A percentile compares a stretch with the other conserved stretches of the same genome.
These are phyloP conservation scores for Osmerus mordax DNA, from an alignment of 2,113 vertebrate genomes.

Conservation along the genomic window DNA sequence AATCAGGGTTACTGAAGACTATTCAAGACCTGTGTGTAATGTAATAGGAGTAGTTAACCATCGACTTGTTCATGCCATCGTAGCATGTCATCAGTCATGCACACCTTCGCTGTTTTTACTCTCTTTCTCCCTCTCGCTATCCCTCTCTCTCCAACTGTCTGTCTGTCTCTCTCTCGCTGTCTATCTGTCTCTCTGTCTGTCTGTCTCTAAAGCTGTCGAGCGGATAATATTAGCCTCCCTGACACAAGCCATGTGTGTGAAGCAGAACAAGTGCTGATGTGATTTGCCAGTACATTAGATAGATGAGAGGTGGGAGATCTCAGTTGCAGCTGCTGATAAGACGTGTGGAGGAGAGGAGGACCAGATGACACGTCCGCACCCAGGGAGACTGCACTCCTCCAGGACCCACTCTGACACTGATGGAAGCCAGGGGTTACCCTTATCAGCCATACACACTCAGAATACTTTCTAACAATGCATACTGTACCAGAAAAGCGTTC, in stretches of 20 bases:
- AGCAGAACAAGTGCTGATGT: slow-evolving; percentile 22
- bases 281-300: slow-evolving; percentile 31
- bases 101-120: background rate
- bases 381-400: slow-evolving; percentile 37
- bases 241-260: slow-evolving; percentile 11
- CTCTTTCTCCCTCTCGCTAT: background rate
- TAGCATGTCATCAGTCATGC: background rate
- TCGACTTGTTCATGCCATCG: background rate
- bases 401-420: slow-evolving; percentile 39
- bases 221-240: slow-evolving; percentile 21
- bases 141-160: background rate
- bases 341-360: slow-evolving; percentile 50
- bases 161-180: background rate
- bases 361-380: slow-evolving; percentile 45
- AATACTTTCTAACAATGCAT: too few relatives aligned
- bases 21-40: background rate
- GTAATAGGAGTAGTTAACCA: background rate
- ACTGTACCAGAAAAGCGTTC: too few relatives aligned
- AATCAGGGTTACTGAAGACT: too few relatives aligned
- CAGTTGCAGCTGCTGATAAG: slow-evolving; percentile 55
- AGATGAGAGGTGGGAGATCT: slow-evolving; percentile 32
- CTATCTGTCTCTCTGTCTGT: background rate
- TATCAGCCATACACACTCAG: slow-evolving; percentile 15
- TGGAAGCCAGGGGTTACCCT: slow-evolving; percentile 30
- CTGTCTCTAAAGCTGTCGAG: background rate